These are phyloP conservation scores for Tiliacea aurago DNA, from an alignment of 2,888 invertebrate genomes.

Conservation along the genomic window DNA sequence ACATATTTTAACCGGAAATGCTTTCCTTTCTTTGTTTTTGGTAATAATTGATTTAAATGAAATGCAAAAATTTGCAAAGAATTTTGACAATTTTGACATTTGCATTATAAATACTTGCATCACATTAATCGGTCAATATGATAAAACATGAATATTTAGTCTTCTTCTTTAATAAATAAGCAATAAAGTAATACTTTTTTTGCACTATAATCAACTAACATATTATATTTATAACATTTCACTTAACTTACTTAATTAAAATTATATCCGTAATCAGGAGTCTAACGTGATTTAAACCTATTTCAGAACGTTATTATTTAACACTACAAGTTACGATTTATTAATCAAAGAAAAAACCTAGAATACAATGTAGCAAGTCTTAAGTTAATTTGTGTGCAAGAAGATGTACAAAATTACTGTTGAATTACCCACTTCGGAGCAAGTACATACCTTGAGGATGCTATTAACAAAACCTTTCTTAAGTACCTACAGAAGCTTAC, in stretches of 20 bases:
- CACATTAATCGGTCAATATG: background rate
- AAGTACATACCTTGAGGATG: background rate
- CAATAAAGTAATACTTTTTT: background rate
- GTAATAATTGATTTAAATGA: no score
- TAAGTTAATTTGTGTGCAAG: background rate
- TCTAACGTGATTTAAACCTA: background rate
- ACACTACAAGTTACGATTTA: background rate
- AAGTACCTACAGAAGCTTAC: background rate
- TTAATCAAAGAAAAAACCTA: background rate
- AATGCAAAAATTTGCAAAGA: background rate
- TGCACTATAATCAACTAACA: no score
- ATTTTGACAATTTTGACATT: background rate
- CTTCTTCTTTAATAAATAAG: background rate
- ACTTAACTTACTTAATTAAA: background rate
- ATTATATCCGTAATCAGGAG: background rate
- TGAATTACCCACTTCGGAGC: background rate
- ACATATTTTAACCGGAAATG: no score
- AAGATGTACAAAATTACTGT: background rate
- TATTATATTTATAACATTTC: background rate
- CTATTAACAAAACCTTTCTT: background rate
- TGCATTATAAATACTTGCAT: no score
- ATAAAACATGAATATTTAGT: constrained; percentile 6
- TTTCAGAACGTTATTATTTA: background rate
- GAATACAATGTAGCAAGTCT: no score
- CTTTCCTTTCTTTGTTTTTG: no score